Evolutionary conservation across 2,888 invertebrate genomes (phyloP), one percentile per base, ranked within the genome.

Genomic region (Thera britannica): DNA sequence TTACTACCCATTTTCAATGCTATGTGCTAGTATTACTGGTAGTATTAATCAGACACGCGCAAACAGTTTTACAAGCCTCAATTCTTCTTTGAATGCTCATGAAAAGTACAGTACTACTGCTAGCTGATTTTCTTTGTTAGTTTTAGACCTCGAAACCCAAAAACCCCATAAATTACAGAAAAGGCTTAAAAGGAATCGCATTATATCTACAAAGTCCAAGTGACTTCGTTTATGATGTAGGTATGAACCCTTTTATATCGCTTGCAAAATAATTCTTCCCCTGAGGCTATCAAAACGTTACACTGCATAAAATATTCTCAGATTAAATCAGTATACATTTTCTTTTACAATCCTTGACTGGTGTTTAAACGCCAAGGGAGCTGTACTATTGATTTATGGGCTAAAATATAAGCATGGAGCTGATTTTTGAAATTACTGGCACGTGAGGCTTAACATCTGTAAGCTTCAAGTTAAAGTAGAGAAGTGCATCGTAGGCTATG

Each of bases 181-280:
- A 36, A 36, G 55, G 9, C 44, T 23, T 2, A 57, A 54, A 57
- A 57, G 44, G n/a, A 8, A 57, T 8, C 49, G 34, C 9, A 46
- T 12, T 38, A 38, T 55, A 56, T 58, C 58, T n/a, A 49, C 35
- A 34, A 38, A 51, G 54, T 52, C 12, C 48, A 54, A 34, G 23
- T 12, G 44, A 56, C 36, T 35, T 35, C 11, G 61, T 61, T 51
- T 54, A 57, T 61, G 56, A 60, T 51, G 34, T 55, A 46, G 55
- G 54, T 35, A 62, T 58, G n/a, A 67, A 67, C 67, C 67, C 55
- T 55, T 62, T 55, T 52, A 61, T 58, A 62, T 55, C 57, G 58
- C 41, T 58, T 55, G 58, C 48, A 51, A 62, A 59, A 58, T 67
- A 67, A 62, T 56, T 67, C 58, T 34, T 12, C 67, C 55, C 62